Conservation (phyloP, 37 sponge, comb jelly and placozoan genomes). For the Haliclona indistincta region DNA sequence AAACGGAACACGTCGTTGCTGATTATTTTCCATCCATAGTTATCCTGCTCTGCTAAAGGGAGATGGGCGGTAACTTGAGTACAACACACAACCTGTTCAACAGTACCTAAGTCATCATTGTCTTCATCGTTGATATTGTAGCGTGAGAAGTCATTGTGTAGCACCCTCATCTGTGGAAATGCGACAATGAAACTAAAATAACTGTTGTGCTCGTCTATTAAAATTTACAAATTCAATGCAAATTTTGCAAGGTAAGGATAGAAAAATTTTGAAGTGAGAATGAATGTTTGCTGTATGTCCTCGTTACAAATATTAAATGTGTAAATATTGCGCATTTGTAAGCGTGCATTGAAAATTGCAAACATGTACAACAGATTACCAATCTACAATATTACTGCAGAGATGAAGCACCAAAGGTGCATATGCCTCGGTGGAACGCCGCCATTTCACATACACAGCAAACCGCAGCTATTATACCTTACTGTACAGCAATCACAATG, state of each 20-base stretch:
- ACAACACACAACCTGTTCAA: not conserved
- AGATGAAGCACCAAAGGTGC: too few species aligned
- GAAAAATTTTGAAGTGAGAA: too few species aligned
- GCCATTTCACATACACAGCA: too few species aligned
- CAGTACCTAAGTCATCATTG: conserved; percentile 63
- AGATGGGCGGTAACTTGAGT: not conserved
- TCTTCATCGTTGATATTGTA: conserved; percentile 78
- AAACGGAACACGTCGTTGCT: conserved; percentile 89
- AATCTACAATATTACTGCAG: too few species aligned
- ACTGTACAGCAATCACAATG: too few species aligned
- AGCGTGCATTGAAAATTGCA: not conserved
- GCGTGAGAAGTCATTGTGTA: conserved; percentile 85
- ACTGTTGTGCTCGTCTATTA: not conserved
- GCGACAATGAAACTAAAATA: conserved; percentile 1
- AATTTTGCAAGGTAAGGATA: too few species aligned
- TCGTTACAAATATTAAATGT: too few species aligned
- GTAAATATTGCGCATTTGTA: not conserved
- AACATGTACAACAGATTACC: too few species aligned
- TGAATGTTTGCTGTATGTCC: too few species aligned
- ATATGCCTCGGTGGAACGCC: too few species aligned
- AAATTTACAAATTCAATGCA: too few species aligned
- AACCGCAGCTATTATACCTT: too few species aligned
- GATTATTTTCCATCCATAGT: conserved; percentile 94
- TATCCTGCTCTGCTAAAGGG: conserved; percentile 61
- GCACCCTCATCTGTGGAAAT: conserved; percentile 59